These are phyloP conservation scores for Tribolium castaneum DNA, from an alignment of 1,140 invertebrate genomes.

Conservation along the genomic window DNA sequence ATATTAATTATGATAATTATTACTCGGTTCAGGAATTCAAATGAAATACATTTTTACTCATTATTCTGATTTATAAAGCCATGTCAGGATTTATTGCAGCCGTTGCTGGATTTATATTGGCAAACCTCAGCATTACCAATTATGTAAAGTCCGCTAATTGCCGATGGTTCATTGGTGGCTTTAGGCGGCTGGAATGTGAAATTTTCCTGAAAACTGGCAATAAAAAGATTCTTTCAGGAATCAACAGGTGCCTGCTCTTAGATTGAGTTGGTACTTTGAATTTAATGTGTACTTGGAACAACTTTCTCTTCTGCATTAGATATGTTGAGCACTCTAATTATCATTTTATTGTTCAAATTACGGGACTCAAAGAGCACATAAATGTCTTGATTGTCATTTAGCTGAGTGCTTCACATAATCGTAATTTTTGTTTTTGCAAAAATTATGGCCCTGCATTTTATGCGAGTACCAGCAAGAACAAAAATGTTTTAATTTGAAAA, in stretches of 20 bases:
- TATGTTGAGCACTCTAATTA: neutral
- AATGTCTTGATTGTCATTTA: neutral
- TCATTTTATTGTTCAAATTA: neutral
- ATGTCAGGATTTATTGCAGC: slow-evolving; percentile 2
- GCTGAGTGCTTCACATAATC: neutral
- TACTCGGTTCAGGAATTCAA: neutral
- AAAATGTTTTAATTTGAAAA: too few relatives aligned
- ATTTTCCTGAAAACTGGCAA: neutral
- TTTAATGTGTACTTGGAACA: neutral
- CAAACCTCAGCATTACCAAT: neutral
- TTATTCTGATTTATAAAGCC: neutral
- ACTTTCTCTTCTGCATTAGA: neutral
- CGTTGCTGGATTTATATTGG: neutral
- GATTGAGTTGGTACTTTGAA: neutral
- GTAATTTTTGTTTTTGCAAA: neutral
- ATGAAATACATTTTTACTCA: slow-evolving; percentile 1
- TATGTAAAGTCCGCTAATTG: neutral
- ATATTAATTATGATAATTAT: neutral
- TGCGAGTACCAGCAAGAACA: too few relatives aligned
- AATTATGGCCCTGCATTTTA: too few relatives aligned
- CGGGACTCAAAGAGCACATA: neutral
- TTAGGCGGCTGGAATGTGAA: neutral
- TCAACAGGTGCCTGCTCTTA: neutral
- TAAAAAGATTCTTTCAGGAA: neutral
- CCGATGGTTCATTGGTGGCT: neutral